Evolutionary conservation across 1,140 invertebrate genomes (phyloP), one percentile per base, ranked within the genome.

Genomic region (Drosophila erecta): DNA sequence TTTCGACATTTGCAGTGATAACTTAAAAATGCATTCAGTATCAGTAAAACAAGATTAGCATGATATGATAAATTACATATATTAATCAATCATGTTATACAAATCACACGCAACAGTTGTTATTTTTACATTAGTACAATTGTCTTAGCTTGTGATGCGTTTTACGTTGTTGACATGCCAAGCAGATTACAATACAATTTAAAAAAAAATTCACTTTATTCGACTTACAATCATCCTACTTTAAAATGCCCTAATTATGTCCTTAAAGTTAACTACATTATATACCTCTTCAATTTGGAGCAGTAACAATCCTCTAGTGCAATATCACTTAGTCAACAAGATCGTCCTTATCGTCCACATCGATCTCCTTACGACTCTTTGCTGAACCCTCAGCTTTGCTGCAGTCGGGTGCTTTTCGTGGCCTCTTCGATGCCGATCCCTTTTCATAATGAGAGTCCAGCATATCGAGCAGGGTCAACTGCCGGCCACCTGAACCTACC

Each of bases 371-470:
- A 27, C 81, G 83, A 46, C 51, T 62, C 20, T 86, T 85, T 11
- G 55, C 69, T 22, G 46, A 33, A 27, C 72, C 58, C 53, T 51
- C 55, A 49, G 41, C 8, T 4, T 57, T 37, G 30, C 33, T 20
- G 24, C 24, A 22, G 22, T 3, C 54, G 20, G 67, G 20, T 10
- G 58, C 12, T 11, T 72, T 41, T 41, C 75, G 73, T 20, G 80
- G 84, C 0, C 83, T 67, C 62, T 86, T 86, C 4, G 75, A 66
- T 47, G 79, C 75, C 55, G 86, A 65, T 0, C 79, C 84, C 57
- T 83, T 66, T 11, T 89, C 84, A 30, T 87, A 87, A 47, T 83
- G 84, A 0, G 46, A 51, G 35, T 87, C 83, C 22, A 87, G 71
- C 83, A 87, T 87, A 14, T 87, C 83, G 14, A 89, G 56, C 11